Conservation (phyloP, 2,888 invertebrate genomes). For the Julus scandinavius region DNA sequence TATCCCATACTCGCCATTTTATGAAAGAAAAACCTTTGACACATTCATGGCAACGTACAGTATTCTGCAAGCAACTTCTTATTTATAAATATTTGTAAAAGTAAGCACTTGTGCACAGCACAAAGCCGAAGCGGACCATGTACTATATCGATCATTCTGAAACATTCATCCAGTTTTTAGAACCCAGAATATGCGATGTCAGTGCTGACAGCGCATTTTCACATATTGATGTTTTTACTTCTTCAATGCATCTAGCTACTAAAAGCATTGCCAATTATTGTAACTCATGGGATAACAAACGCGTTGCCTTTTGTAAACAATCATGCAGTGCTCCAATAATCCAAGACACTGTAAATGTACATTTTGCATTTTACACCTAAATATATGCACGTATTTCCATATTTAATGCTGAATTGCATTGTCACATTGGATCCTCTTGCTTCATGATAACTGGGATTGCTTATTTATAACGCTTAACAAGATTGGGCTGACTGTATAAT, state of each 20-base stretch:
- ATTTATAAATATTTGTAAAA: slow-evolving; percentile 31
- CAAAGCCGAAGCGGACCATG: background rate
- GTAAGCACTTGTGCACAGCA: no score
- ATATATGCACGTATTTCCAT: background rate
- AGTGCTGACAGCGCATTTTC: slow-evolving; percentile 19
- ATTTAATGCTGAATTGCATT: no score
- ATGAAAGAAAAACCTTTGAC: background rate
- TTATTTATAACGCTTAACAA: no score
- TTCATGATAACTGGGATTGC: no score
- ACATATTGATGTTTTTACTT: slow-evolving; percentile 33
- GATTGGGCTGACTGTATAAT: no score
- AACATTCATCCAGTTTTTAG: background rate
- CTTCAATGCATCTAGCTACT: slow-evolving; percentile 15
- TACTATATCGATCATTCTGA: background rate
- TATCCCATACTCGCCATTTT: background rate
- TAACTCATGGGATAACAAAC: background rate
- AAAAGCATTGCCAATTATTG: slow-evolving; percentile 12
- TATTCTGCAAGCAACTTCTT: background rate
- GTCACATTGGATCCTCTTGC: no score
- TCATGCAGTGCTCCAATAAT: background rate
- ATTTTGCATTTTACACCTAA: background rate
- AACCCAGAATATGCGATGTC: slow-evolving; percentile 17
- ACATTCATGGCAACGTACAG: background rate
- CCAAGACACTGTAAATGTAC: no score
- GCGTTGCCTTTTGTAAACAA: background rate